A percentile compares a stretch with the other conserved stretches of the same genome.
phyloP scores from a whole-genome alignment of 2,113 vertebrate species.

The Micromys minutus region DNA sequence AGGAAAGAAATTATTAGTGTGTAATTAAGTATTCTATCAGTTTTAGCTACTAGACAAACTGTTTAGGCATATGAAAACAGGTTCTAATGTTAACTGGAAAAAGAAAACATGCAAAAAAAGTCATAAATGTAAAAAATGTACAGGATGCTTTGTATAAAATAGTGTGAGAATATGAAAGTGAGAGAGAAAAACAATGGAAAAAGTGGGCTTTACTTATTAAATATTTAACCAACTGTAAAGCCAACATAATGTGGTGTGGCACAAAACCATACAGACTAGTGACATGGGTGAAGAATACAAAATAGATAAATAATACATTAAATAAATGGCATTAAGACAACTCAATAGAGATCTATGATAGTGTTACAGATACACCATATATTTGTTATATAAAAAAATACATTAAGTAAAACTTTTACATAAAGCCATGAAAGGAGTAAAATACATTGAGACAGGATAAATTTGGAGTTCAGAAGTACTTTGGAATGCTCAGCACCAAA shows the following conservation, averaged over 20 bases:
- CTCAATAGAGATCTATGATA: background rate
- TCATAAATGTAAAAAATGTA: background rate
- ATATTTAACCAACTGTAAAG: background rate
- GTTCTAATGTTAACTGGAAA: background rate
- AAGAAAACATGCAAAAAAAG: background rate
- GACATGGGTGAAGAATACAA: background rate
- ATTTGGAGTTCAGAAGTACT: background rate
- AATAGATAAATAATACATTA: background rate
- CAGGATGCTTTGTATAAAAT: background rate
- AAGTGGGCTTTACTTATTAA: background rate
- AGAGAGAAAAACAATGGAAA: background rate
- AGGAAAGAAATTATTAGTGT: background rate
- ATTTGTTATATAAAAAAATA: constrained; percentile 4
- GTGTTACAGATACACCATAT: background rate
- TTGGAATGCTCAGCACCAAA: background rate
- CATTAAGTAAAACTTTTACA: background rate
- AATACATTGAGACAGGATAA: background rate
- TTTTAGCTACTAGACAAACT: background rate
- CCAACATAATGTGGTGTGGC: background rate
- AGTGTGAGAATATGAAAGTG: too few relatives aligned
- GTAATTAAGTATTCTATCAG: background rate
- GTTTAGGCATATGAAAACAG: background rate
- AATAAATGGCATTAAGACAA: background rate
- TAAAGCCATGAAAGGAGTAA: constrained; percentile 11
- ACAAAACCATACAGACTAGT: background rate